These are phyloP conservation scores for Idaea straminata DNA, from an alignment of 2,888 invertebrate species.

Conservation along the genomic window DNA sequence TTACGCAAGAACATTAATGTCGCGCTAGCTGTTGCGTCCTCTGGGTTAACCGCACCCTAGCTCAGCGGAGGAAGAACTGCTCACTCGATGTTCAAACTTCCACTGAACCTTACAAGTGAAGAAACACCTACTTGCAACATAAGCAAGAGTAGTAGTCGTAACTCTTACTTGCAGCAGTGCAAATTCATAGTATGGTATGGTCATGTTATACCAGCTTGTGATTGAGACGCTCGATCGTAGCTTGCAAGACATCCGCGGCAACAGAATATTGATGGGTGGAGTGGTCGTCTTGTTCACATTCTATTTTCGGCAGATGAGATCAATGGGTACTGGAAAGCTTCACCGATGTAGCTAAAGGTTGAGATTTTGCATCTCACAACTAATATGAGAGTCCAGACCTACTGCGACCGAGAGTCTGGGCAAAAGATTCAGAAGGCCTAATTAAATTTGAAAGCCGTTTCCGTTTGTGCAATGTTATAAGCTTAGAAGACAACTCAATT, in stretches of 20 bases:
- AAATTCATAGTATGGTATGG: neutral
- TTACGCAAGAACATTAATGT: no score
- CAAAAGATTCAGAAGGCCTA: no score
- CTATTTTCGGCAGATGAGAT: slow-evolving; percentile 29
- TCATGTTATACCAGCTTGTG: slow-evolving; percentile 27
- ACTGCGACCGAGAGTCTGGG: no score
- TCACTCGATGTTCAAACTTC: no score
- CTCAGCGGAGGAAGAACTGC: no score
- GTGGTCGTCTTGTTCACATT: slow-evolving; percentile 26
- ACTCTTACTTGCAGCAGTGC: neutral
- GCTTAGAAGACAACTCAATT: no score
- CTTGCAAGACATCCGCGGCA: slow-evolving; percentile 26
- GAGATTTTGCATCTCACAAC: slow-evolving; percentile 3
- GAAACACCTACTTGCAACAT: neutral
- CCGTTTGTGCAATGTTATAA: no score
- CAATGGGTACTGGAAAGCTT: slow-evolving; percentile 30
- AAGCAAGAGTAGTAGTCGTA: neutral
- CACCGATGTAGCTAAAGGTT: slow-evolving; percentile 20
- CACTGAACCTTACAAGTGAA: neutral
- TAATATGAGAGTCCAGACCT: no score
- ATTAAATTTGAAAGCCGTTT: no score
- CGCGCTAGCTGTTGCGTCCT: no score
- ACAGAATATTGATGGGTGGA: slow-evolving; percentile 16
- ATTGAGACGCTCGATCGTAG: slow-evolving; percentile 30
- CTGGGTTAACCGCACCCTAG: no score